Conservation (phyloP, 1,140 invertebrate genomes). For the Panagrolaimus sp. region DNA sequence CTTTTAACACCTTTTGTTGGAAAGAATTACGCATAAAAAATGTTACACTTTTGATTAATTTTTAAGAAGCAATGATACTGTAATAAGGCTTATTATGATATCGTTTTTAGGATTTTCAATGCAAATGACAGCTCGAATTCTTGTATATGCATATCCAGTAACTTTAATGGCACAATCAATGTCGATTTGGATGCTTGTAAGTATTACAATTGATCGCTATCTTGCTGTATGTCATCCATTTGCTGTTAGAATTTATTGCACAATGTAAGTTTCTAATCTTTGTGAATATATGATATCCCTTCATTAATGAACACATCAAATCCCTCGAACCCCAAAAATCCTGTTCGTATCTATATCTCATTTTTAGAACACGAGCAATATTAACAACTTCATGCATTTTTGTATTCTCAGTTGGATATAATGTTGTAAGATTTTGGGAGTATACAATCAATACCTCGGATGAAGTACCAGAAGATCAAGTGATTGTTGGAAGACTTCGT, state of each 20-base stretch:
- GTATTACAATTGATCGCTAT: constrained; percentile 89
- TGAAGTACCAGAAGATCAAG: not conserved
- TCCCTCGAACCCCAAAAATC: not conserved
- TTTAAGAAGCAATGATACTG: too few species aligned
- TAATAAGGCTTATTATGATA: too few species aligned
- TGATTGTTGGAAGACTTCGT: constrained; percentile 26
- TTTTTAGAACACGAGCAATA: constrained; percentile 45
- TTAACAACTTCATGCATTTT: constrained; percentile 46
- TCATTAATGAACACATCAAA: too few species aligned
- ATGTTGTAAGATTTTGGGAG: constrained; percentile 56
- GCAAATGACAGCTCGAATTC: constrained; percentile 34
- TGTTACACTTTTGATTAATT: too few species aligned
- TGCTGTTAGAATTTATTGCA: constrained; percentile 48
- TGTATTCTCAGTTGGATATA: constrained; percentile 52
- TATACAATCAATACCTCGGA: constrained; percentile 30
- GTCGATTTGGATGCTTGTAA: constrained; percentile 65
- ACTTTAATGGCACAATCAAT: constrained; percentile 51
- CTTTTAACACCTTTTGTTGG: too few species aligned
- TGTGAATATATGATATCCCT: not conserved
- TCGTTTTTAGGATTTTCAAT: constrained; percentile 35
- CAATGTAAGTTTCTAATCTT: constrained; percentile 29
- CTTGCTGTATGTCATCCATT: constrained; percentile 64
- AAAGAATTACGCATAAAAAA: too few species aligned
- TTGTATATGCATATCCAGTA: constrained; percentile 52
- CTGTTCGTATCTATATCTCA: not conserved